These are phyloP conservation scores for Propithecus perrieri DNA, from an alignment of 2,797 vertebrate species.

Conservation along the genomic window DNA sequence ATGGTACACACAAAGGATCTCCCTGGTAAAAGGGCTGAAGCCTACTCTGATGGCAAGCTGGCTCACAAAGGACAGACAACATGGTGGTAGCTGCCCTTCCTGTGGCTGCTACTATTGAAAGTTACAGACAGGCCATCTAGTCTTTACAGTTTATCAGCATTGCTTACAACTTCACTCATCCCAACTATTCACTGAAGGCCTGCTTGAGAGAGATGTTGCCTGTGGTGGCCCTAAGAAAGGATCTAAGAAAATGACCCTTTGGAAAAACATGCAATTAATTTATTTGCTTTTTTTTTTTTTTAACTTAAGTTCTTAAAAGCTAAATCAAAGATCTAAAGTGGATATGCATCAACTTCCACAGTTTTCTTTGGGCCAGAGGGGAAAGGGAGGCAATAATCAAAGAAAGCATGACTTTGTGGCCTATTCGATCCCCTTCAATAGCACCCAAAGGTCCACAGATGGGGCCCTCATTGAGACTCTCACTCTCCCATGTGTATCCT, in stretches of 20 bases:
- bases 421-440: not conserved
- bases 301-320: constrained; percentile 6
- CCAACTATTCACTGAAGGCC: not conserved
- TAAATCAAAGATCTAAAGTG: constrained; percentile 12
- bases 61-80: not conserved
- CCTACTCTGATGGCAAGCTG: not conserved
- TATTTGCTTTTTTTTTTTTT: not conserved
- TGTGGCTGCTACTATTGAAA: not conserved
- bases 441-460: not conserved
- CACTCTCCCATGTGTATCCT: rapidly evolving
- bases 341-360: not conserved
- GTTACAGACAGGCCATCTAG: not conserved
- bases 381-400: not conserved
- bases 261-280: not conserved
- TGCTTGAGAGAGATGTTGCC: not conserved
- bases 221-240: not conserved
- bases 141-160: not conserved
- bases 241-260: not conserved
- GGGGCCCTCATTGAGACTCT: not conserved
- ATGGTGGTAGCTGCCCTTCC: not conserved
- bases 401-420: not conserved
- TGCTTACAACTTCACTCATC: not conserved
- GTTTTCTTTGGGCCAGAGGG: not conserved
- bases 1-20: not conserved
- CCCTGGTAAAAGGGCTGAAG: not conserved